Evolutionary conservation across 2,888 invertebrate species (phyloP).

Genomic region (Erynnis tages): DNA sequence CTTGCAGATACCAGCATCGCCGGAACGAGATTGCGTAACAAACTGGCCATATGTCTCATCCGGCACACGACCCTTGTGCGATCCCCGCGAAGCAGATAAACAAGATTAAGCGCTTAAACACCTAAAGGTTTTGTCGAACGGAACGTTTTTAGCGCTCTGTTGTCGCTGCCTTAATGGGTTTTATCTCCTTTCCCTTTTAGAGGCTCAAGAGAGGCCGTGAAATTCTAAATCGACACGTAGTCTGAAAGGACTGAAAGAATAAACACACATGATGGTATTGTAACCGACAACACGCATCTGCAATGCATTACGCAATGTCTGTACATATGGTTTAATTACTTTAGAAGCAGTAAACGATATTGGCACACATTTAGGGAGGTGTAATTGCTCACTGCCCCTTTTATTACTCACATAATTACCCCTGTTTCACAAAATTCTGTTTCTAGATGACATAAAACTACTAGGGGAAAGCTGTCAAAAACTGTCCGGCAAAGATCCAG

Average conservation of each 20-base stretch:
- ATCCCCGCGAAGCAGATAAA: constrained; percentile 52
- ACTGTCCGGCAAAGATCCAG: too few species aligned
- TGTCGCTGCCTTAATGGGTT: constrained; percentile 5
- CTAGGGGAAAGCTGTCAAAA: too few species aligned
- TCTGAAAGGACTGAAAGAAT: not conserved
- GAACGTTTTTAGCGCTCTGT: constrained; percentile 6
- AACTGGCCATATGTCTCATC: constrained; percentile 54
- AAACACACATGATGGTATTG: not conserved
- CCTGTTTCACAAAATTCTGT: not conserved
- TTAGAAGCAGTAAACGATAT: constrained; percentile 17
- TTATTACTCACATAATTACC: constrained; percentile 6
- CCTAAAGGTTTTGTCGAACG: constrained; percentile 36
- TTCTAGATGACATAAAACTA: too few species aligned
- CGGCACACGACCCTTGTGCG: constrained; percentile 43
- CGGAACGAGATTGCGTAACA: constrained; percentile 43
- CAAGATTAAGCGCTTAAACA: constrained; percentile 54
- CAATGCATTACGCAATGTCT: not conserved
- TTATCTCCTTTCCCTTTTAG: constrained; percentile 10
- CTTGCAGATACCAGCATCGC: constrained; percentile 17
- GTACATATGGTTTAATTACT: constrained; percentile 12
- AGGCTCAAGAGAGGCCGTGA: not conserved
- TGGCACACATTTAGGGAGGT: constrained; percentile 17
- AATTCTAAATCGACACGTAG: not conserved
- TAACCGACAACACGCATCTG: not conserved
- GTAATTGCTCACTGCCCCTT: constrained; percentile 11